A percentile compares a stretch with the other conserved stretches of the same genome.
phyloP scores from a whole-genome alignment of 2,113 vertebrate species.

The Gracilinanus agilis region DNA sequence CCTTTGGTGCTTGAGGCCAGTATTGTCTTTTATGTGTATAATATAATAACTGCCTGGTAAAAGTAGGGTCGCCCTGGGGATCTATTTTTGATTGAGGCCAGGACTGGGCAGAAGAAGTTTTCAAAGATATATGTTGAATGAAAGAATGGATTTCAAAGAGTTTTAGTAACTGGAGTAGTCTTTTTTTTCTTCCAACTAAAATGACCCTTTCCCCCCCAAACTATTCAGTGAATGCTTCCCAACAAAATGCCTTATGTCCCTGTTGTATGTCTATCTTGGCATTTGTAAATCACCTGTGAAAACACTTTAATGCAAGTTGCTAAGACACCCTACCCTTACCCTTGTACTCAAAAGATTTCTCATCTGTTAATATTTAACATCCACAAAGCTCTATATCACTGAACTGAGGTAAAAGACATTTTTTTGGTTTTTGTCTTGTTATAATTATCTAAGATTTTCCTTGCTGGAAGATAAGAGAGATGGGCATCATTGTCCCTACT shows the following conservation, averaged over 20 bases:
- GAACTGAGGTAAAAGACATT: neutral
- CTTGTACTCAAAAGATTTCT: neutral
- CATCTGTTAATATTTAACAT: neutral
- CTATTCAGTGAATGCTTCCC: neutral
- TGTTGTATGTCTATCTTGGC: neutral
- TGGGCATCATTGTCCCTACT: neutral
- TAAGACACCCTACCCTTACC: neutral
- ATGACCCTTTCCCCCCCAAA: neutral
- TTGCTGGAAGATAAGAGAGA: neutral
- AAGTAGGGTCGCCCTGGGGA: constrained; percentile 52
- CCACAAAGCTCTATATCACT: neutral
- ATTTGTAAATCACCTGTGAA: neutral
- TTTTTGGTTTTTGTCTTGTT: too few relatives aligned
- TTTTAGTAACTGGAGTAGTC: neutral
- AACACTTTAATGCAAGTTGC: neutral
- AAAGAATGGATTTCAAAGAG: constrained; percentile 34
- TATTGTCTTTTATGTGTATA: neutral
- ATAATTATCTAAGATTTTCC: neutral
- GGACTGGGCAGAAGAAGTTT: neutral
- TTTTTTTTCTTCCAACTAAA: constrained; percentile 51
- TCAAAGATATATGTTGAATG: neutral
- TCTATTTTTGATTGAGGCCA: neutral
- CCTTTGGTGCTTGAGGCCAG: neutral
- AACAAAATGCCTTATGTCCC: neutral
- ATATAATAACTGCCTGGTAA: constrained; percentile 66